phyloP scores from a whole-genome alignment of 2,113 vertebrate species.

The Stomatorhinus ivindoensis region DNA sequence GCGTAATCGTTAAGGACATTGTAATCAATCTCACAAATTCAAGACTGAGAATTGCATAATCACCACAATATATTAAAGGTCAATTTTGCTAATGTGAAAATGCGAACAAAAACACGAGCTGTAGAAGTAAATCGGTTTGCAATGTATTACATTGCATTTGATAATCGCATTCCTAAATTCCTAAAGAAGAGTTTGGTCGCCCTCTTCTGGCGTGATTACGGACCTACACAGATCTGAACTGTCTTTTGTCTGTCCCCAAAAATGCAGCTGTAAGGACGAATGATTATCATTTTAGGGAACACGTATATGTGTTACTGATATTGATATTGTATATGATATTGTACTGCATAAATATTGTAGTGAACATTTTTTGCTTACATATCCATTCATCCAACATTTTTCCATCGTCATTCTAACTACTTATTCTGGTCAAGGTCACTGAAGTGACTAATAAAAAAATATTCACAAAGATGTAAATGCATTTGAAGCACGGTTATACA shows the following conservation, averaged over 20 bases:
- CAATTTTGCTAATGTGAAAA: not conserved
- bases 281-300: not conserved
- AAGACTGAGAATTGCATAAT: not conserved
- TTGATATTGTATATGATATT: not conserved
- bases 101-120: not conserved
- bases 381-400: not conserved
- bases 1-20: not conserved
- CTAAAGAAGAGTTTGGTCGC: slow-evolving; percentile 30
- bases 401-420: not conserved
- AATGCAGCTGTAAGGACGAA: not conserved
- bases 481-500: not conserved
- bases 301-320: too few relatives aligned
- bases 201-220: slow-evolving; percentile 33
- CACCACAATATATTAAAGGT: not conserved
- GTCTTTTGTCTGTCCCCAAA: not conserved
- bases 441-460: not conserved
- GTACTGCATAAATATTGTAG: not conserved
- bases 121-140: not conserved
- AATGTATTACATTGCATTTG: not conserved
- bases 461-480: not conserved
- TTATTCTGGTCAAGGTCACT: not conserved
- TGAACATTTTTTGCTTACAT: not conserved
- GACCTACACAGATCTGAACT: not conserved
- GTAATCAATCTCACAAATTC: not conserved
- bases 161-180: not conserved